Conservation (phyloP, 2,888 invertebrate genomes). For the Cheilosia impressa region DNA sequence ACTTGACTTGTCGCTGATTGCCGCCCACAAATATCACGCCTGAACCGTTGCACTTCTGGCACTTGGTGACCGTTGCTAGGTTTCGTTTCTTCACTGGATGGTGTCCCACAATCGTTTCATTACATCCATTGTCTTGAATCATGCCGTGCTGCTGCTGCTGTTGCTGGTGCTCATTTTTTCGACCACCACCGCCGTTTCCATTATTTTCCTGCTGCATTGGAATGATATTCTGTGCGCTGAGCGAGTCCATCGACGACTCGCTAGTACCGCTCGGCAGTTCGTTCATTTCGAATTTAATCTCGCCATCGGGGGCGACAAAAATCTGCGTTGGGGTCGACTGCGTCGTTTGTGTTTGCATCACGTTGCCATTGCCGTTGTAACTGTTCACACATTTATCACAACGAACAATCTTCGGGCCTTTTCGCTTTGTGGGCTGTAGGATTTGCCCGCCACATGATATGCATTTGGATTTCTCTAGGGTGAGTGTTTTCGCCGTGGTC, state of each 20-base stretch:
- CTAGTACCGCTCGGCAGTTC: slow-evolving; percentile 82
- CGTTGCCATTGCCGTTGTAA: slow-evolving; percentile 83
- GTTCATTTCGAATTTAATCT: slow-evolving; percentile 86
- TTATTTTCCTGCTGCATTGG: slow-evolving; percentile 78
- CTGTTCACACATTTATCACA: slow-evolving; percentile 87
- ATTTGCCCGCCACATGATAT: slow-evolving; percentile 86
- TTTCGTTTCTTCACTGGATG: slow-evolving; percentile 94
- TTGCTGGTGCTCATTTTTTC: slow-evolving; percentile 55
- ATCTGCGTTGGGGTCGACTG: slow-evolving; percentile 85
- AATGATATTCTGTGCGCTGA: slow-evolving; percentile 85
- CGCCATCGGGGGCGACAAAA: slow-evolving; percentile 88
- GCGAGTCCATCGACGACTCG: slow-evolving; percentile 79
- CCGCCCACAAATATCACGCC: slow-evolving; percentile 87
- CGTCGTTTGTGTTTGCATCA: slow-evolving; percentile 75
- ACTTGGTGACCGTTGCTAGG: slow-evolving; percentile 91
- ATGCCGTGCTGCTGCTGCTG: slow-evolving; percentile 24
- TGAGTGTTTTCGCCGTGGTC: slow-evolving; percentile 84
- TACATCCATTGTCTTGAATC: slow-evolving; percentile 49
- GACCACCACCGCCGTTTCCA: slow-evolving; percentile 68
- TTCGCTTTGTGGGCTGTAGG: slow-evolving; percentile 85
- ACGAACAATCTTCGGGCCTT: slow-evolving; percentile 86
- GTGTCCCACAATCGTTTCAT: slow-evolving; percentile 83
- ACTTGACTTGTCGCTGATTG: slow-evolving; percentile 79
- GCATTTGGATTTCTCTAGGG: slow-evolving; percentile 86
- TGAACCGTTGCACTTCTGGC: slow-evolving; percentile 94